Conservation (phyloP, 2,888 invertebrate species). For the Phaonia tiefii region DNA sequence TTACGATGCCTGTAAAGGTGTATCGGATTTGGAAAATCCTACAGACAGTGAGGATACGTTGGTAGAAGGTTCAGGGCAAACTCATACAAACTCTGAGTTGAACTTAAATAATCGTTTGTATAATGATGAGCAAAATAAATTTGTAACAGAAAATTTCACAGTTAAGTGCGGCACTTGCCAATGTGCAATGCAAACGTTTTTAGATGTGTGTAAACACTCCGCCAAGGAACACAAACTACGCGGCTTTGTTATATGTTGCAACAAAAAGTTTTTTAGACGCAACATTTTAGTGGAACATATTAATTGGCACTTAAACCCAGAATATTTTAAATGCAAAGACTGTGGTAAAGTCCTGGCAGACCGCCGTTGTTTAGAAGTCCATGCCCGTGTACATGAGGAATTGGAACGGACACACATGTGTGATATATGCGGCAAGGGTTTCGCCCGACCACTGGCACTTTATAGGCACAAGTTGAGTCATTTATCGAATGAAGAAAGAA, state of each 20-base stretch:
- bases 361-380: slow-evolving; percentile 74
- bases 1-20: not conserved
- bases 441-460: slow-evolving; percentile 75
- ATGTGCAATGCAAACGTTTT: slow-evolving; percentile 45
- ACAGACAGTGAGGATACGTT: not conserved
- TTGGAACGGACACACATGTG: slow-evolving; percentile 73
- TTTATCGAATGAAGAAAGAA: slow-evolving; percentile 77
- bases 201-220: slow-evolving; percentile 61
- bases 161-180: slow-evolving; percentile 52
- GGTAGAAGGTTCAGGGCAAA: not conserved
- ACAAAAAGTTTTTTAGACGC: slow-evolving; percentile 78
- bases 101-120: too few species aligned
- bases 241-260: slow-evolving; percentile 78
- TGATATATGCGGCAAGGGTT: slow-evolving; percentile 71
- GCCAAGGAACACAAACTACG: slow-evolving; percentile 64
- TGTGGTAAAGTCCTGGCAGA: slow-evolving; percentile 75
- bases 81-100: slow-evolving; percentile 22
- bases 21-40: not conserved
- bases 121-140: slow-evolving; percentile 50
- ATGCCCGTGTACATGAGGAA: slow-evolving; percentile 73
- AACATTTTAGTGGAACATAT: slow-evolving; percentile 78
- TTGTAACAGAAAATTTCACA: slow-evolving; percentile 49
- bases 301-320: slow-evolving; percentile 78
- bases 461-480: slow-evolving; percentile 77
- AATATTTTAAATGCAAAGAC: slow-evolving; percentile 77